Evolutionary conservation across 1,140 invertebrate genomes (phyloP).

Genomic region (Rhizoglyphus robini): DNA sequence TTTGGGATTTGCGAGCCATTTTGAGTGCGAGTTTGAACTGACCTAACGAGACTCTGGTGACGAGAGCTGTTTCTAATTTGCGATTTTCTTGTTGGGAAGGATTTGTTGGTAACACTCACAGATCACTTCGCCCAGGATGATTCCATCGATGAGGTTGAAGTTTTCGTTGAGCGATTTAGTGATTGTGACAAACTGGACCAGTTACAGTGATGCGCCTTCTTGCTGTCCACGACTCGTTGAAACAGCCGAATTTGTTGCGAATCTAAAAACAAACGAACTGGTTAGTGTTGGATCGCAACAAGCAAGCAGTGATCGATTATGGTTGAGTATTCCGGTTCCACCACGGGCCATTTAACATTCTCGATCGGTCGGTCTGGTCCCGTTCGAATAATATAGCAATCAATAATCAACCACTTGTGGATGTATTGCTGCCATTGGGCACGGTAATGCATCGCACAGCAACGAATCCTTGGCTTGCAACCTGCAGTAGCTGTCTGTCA

Average conservation of each 20-base stretch:
- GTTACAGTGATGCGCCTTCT: constrained; percentile 73
- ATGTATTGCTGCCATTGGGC: neutral
- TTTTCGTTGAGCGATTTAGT: constrained; percentile 59
- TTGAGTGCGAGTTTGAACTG: no score
- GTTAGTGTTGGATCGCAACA: neutral
- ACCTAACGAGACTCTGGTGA: no score
- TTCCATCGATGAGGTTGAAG: constrained; percentile 56
- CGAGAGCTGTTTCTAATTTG: no score
- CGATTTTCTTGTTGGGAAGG: constrained; percentile 64
- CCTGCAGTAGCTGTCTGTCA: neutral
- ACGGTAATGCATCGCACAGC: constrained; percentile 1
- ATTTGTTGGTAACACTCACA: constrained; percentile 73
- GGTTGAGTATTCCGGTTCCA: no score
- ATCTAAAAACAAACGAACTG: constrained; percentile 47
- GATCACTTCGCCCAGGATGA: constrained; percentile 52
- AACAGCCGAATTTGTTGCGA: constrained; percentile 69
- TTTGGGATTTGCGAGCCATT: no score
- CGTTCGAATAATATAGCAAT: neutral
- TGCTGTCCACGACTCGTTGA: constrained; percentile 61
- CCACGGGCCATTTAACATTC: neutral
- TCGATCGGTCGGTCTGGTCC: neutral
- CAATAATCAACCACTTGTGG: neutral
- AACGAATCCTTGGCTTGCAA: neutral
- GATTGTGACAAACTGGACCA: constrained; percentile 76
- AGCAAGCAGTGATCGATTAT: neutral